Base-by-base conservation (phyloP, 2,797 vertebrate genomes). In the Masticophis lateralis region DNA sequence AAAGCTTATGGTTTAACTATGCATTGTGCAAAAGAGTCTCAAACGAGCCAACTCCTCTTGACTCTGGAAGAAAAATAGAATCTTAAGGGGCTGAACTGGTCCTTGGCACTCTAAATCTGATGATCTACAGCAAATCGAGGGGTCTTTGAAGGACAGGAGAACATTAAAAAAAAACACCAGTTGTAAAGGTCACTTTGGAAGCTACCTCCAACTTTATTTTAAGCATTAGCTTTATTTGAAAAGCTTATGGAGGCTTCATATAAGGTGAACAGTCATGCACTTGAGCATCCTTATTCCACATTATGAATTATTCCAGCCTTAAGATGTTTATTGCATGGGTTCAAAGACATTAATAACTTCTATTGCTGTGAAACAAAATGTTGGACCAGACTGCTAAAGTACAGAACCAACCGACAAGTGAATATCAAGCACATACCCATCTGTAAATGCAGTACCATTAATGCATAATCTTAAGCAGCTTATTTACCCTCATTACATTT, bases 401-500 rank as follows among this genome's bases (percentile, higher is more conserved):
- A 61, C 43, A 60, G n/a, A 93, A 88, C 22, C 61, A 63, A 69
- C 27, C 47, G 7, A 37, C 79, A 93, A 93, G 86, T 88, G 90
- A 88, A 32, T 91, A 91, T 83, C 90, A 93, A 91, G 63, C 59
- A 66, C 51, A 93, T 86, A 32, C 74, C 57, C n/a, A 91, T 89
- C 91, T 91, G 79, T 88, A 55, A 93, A 57, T 79, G 66, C n/a
- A 91, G 56, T 43, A 79, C 88, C 92, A 91, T 88, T 88, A 91
- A 93, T 93, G 32, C 79, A 69, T 79, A 93, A 93, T 93, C 86
- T 61, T 20, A n/a, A 93, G 16, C 16, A 88, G 79, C 47, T 91
- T 83, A 93, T 91, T 93, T 93, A 93, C 61, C 57, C 92, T 91
- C 91, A 93, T 93, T 91, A 93, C 66, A 91, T 63, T 88, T 93